Conservation (phyloP, 2,888 invertebrate species). For the Apodemia hepburni region DNA sequence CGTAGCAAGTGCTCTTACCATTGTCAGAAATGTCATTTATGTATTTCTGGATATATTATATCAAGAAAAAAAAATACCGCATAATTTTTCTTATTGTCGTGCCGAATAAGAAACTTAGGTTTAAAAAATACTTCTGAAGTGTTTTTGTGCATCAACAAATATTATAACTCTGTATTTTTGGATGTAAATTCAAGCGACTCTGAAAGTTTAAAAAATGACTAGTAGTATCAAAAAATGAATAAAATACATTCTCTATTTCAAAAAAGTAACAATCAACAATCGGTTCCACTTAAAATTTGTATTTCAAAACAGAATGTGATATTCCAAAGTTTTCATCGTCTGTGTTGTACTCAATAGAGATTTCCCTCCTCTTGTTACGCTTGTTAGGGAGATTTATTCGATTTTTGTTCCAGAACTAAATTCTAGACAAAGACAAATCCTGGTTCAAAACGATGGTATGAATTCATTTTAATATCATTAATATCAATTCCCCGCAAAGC, state of each 20-base stretch:
- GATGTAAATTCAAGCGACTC: too few relatives aligned
- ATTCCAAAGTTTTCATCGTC: conserved; percentile 1
- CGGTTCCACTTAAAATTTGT: not conserved
- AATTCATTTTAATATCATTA: not conserved
- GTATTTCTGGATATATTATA: too few relatives aligned
- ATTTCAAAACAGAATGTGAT: not conserved
- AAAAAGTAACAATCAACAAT: conserved; percentile 7
- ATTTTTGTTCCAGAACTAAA: conserved; percentile 1
- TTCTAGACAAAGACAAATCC: conserved; percentile 1
- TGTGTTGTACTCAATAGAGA: not conserved
- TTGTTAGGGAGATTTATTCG: conserved; percentile 11
- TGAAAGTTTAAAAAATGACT: too few relatives aligned
- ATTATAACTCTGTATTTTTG: too few relatives aligned
- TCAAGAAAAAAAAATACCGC: too few relatives aligned
- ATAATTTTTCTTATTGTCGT: too few relatives aligned
- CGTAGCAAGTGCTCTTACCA: too few relatives aligned
- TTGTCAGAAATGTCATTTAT: too few relatives aligned
- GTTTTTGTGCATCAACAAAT: too few relatives aligned
- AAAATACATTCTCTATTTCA: not conserved
- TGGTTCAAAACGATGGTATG: not conserved
- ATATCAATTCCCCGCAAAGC: not conserved
- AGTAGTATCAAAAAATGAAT: not conserved
- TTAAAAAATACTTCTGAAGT: too few relatives aligned
- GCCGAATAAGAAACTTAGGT: too few relatives aligned
- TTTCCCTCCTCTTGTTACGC: not conserved